Percentiles rank a stretch among this genome's conserved stretches.
phyloP scores from a whole-genome alignment of 2,797 vertebrate species.

The Sus cebifrons region DNA sequence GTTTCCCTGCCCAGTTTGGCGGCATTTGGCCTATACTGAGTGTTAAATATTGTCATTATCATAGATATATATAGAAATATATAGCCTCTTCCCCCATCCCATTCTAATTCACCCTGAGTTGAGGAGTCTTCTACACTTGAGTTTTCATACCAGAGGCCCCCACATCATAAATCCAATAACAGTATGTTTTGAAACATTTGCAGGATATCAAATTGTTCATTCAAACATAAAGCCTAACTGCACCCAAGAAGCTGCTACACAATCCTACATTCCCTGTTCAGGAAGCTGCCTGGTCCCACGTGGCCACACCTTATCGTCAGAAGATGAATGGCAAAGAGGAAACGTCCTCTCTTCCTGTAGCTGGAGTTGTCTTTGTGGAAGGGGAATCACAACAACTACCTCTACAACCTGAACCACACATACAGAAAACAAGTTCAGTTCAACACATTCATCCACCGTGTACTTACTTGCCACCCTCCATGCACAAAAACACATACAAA shows the following conservation, averaged over 20 bases:
- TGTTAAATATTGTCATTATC: background rate
- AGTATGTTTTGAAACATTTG: slow-evolving; percentile 39
- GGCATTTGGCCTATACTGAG: too few relatives aligned
- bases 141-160: slow-evolving; percentile 2
- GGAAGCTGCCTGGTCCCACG: background rate
- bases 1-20: background rate
- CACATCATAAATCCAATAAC: background rate
- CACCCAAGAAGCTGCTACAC: background rate
- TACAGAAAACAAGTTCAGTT: background rate
- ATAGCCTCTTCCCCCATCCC: background rate
- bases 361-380: background rate
- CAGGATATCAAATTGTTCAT: slow-evolving; percentile 6
- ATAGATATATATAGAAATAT: background rate
- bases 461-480: background rate
- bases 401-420: background rate
- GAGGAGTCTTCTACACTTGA: background rate
- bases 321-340: background rate
- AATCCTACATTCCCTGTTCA: background rate
- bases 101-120: background rate
- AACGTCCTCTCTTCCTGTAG: background rate
- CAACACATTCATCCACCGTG: background rate
- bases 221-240: slow-evolving; percentile 24
- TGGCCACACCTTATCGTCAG: background rate
- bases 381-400: background rate
- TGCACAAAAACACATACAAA: background rate